phyloP scores from a whole-genome alignment of 2,888 invertebrate genomes.

The Lysandra coridon region DNA sequence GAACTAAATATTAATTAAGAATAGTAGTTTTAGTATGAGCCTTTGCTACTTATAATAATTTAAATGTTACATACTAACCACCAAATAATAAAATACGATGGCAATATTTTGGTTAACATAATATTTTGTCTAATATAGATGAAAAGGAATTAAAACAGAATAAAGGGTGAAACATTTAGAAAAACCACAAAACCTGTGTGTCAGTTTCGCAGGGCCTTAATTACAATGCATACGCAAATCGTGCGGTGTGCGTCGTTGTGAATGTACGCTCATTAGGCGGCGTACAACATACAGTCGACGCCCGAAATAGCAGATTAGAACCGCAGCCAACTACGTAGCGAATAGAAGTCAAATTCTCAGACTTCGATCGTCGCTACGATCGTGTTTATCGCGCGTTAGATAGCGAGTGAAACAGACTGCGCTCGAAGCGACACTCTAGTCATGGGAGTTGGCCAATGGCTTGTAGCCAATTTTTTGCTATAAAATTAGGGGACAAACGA shows the following conservation, averaged over 20 bases:
- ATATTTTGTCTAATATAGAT: background rate
- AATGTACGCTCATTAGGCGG: constrained; percentile 37
- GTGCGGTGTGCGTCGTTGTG: constrained; percentile 30
- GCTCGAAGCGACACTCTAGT: no score
- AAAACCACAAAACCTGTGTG: constrained; percentile 16
- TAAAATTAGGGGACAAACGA: no score
- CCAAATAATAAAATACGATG: no score
- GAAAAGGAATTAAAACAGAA: background rate
- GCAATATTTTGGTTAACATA: no score
- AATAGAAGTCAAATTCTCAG: background rate
- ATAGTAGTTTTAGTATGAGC: no score
- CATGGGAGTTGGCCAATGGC: no score
- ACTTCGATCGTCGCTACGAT: background rate
- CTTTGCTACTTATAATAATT: no score
- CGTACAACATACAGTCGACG: constrained; percentile 40
- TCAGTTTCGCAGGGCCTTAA: constrained; percentile 25
- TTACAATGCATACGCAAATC: constrained; percentile 33
- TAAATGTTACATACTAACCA: no score
- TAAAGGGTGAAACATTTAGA: background rate
- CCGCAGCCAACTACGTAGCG: background rate
- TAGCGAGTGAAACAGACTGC: no score
- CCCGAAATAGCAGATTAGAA: constrained; percentile 44
- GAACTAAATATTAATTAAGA: no score
- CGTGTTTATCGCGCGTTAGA: no score
- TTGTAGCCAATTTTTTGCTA: no score